These are phyloP conservation scores for Gonocerus acuteangulatus DNA, from an alignment of 2,888 invertebrate species.

Conservation along the genomic window DNA sequence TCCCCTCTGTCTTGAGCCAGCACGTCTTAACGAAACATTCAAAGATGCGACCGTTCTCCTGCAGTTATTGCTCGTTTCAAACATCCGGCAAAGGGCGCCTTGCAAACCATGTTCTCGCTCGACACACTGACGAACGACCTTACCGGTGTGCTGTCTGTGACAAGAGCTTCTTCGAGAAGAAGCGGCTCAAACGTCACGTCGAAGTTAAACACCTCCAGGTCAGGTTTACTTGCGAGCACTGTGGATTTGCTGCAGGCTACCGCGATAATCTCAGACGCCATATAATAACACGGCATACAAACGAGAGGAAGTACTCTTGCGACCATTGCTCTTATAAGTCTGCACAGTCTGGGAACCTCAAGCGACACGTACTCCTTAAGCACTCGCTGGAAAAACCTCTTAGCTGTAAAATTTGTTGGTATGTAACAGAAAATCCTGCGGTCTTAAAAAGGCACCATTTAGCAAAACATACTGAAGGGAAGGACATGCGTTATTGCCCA, in stretches of 20 bases:
- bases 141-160: background rate
- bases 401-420: background rate
- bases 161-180: background rate
- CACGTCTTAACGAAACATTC: background rate
- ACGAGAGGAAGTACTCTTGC: background rate
- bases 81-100: background rate
- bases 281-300: background rate
- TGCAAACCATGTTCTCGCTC: background rate
- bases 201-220: background rate
- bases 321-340: background rate
- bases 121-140: background rate
- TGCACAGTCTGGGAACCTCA: background rate
- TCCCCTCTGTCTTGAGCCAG: background rate
- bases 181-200: background rate
- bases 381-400: background rate
- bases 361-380: background rate
- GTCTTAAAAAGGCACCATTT: background rate
- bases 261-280: background rate
- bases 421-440: background rate
- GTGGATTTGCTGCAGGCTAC: background rate
- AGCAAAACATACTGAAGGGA: background rate
- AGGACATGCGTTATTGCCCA: background rate
- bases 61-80: background rate
- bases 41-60: background rate
- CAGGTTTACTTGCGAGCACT: background rate